phyloP scores from a whole-genome alignment of 2,797 vertebrate genomes.

The Macroramphosus scolopax region DNA sequence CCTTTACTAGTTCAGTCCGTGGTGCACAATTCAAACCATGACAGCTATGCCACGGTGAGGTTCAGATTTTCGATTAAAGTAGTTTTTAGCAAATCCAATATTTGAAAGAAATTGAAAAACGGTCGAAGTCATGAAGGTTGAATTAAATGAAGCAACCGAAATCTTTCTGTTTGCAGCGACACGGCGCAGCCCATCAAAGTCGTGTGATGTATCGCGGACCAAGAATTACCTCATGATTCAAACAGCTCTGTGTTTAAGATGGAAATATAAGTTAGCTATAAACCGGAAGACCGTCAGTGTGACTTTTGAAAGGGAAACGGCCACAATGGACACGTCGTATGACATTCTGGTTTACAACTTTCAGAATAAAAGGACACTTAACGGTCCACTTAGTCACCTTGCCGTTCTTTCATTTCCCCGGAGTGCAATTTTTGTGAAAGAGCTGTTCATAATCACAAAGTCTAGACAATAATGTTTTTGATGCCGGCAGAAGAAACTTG shows the following conservation, averaged over 20 bases:
- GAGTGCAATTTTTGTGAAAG: slow-evolving; percentile 13
- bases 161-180: neutral
- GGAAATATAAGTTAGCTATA: no score
- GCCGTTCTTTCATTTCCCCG: slow-evolving; percentile 10
- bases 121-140: slow-evolving; percentile 2
- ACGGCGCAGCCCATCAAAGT: no score
- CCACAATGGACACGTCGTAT: slow-evolving; percentile 3
- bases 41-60: slow-evolving; percentile 1
- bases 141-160: slow-evolving; percentile 3
- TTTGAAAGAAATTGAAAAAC: slow-evolving; percentile 15
- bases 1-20: slow-evolving; percentile 22
- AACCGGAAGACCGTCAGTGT: no score
- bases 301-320: slow-evolving; percentile 20
- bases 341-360: slow-evolving; percentile 14
- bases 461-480: slow-evolving; percentile 26
- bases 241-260: no score
- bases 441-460: slow-evolving; percentile 19
- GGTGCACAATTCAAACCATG: slow-evolving; percentile 16
- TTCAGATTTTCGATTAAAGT: no score
- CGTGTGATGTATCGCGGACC: no score
- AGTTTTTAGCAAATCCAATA: no score
- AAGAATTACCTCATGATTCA: no score
- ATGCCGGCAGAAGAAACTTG: slow-evolving; percentile 20
- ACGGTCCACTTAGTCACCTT: slow-evolving; percentile 27
- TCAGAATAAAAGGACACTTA: slow-evolving; percentile 12